Evolutionary conservation across 1,140 invertebrate genomes (phyloP).

Genomic region (Glossosoma conforme): DNA sequence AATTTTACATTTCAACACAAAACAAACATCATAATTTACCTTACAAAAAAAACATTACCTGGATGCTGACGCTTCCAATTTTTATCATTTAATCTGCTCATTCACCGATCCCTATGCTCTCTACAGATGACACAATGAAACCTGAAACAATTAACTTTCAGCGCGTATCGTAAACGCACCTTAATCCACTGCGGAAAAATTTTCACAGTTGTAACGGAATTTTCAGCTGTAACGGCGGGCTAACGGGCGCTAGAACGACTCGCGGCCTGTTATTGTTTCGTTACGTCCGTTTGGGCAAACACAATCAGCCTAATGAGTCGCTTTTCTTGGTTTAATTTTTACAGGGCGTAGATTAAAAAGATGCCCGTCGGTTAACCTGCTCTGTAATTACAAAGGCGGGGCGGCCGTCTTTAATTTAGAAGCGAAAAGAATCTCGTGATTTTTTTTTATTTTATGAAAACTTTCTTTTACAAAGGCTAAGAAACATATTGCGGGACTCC

Average conservation of each 20-base stretch:
- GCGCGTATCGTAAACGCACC: no score
- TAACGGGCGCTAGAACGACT: slow-evolving; percentile 1
- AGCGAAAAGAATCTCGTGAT: no score
- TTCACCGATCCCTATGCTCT: no score
- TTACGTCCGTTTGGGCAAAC: slow-evolving; percentile 8
- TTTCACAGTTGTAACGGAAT: no score
- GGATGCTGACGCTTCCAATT: no score
- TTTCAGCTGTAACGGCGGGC: not conserved
- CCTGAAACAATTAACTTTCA: no score
- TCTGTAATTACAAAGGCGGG: not conserved
- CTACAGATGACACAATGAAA: no score
- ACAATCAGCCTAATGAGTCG: slow-evolving; percentile 9
- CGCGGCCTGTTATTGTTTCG: slow-evolving; percentile 11
- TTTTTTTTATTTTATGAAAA: not conserved
- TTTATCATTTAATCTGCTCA: no score
- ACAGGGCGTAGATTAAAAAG: not conserved
- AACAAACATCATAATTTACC: no score
- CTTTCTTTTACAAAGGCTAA: not conserved
- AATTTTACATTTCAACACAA: no score
- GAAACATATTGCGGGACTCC: not conserved
- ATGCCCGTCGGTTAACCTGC: not conserved
- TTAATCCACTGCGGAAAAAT: no score
- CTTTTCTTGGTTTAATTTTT: slow-evolving; percentile 7
- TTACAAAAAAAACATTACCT: no score
- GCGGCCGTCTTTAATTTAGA: not conserved